These are phyloP conservation scores for Actenoides hombroni DNA, from an alignment of 2,113 vertebrate species.

Conservation along the genomic window DNA sequence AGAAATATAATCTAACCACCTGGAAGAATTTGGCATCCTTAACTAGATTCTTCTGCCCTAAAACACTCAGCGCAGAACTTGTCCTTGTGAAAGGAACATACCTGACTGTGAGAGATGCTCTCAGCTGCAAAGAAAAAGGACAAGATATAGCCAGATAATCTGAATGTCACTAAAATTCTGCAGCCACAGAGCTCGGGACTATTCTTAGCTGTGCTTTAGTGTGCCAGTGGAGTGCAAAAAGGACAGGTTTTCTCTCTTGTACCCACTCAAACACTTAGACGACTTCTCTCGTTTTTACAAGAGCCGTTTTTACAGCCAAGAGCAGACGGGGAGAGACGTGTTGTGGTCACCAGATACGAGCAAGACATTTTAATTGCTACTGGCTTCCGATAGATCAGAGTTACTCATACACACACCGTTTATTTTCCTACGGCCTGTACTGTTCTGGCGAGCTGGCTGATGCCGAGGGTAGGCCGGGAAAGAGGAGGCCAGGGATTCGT, in stretches of 20 bases:
- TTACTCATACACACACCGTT: neutral
- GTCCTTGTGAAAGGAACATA: neutral
- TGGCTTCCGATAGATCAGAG: neutral
- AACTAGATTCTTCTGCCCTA: neutral
- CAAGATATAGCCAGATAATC: neutral
- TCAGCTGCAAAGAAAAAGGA: neutral
- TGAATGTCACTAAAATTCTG: neutral
- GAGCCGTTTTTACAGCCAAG: neutral
- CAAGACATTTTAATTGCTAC: neutral
- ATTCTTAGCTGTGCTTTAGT: neutral
- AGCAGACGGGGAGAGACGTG: neutral
- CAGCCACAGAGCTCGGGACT: neutral
- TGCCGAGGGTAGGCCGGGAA: neutral
- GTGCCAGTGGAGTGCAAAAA: neutral
- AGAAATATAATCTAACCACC: constrained; percentile 16
- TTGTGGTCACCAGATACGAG: neutral
- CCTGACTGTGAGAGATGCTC: neutral
- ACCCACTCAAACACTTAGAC: neutral
- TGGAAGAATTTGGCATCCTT: constrained; percentile 8
- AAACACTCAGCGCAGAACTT: neutral
- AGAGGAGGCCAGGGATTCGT: neutral
- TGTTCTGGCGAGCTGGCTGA: neutral
- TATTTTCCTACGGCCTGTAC: constrained; percentile 5
- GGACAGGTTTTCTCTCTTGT: neutral
- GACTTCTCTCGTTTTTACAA: neutral